Base-by-base conservation (phyloP, 2,113 vertebrate genomes). In the Sisor rabdophorus region DNA sequence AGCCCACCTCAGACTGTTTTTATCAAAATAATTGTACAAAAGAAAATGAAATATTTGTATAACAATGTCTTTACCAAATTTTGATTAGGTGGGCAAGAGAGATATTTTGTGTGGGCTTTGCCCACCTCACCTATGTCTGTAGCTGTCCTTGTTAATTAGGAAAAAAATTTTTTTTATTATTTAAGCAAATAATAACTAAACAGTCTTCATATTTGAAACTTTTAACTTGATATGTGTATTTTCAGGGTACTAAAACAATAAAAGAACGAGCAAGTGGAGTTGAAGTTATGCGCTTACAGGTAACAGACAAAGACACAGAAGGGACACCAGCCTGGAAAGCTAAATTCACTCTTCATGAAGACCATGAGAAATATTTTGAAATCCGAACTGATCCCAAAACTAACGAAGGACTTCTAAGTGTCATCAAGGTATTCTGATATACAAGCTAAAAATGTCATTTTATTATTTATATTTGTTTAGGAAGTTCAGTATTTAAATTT, bases 321-420 rank as follows among this genome's bases (percentile, higher is more conserved):
- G 58, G 88, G 0, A 90, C 91, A 2, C 44, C 89, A 2, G 92
- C 86, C 1, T 95, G 93, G 93, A 85, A 52, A 44, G 92, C 88
- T 2, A 84, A 87, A 24, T 94, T 92, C 81, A 85, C 4, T 61
- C 84, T 94, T 28, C 3, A 73, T 0, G 93, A 92, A 60, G 91
- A 94, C 1, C 84, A 92, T 19, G 87, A 86, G 0, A 61, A 36
- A 0, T 84, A 84, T 59, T 95, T 91, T 76, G 71, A 85, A 67
- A 73, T 95, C 48, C 47, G 73, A 67, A 93, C 92, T 0, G 92
- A 98, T 80, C 89, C 89, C 0, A 16, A 73, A 11, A 94, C 92
- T 28, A 95, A 93, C 11, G 92, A 94, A 32, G 95, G 94, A 1
- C 72, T 95, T 65, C 65, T 95, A 52, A 90, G 77, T 19, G 55